These are phyloP conservation scores for Cyphomyrus discorhynchus DNA, from an alignment of 2,113 vertebrate species.

Conservation along the genomic window DNA sequence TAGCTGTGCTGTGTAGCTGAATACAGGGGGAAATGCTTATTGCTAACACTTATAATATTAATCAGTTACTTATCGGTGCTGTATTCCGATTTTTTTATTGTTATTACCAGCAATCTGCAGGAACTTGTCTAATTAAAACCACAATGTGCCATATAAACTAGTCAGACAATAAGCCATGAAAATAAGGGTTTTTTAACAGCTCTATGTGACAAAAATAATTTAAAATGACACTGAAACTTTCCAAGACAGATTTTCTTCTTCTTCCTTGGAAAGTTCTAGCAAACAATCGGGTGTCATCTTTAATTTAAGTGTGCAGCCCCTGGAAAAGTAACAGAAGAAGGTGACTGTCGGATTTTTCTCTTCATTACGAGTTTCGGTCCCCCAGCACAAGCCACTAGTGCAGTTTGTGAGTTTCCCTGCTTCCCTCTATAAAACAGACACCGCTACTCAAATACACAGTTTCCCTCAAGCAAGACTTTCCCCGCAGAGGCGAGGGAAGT, in stretches of 20 bases:
- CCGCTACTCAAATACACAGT: background rate
- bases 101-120: background rate
- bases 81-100: background rate
- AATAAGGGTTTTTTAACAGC: background rate
- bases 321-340: background rate
- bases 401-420: background rate
- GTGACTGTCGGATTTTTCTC: background rate
- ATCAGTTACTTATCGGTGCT: background rate
- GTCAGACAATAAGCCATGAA: background rate
- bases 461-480: background rate
- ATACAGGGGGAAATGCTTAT: background rate
- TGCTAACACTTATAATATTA: background rate
- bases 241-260: slow-evolving; percentile 3
- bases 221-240: background rate
- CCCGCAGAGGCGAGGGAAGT: background rate
- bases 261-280: background rate
- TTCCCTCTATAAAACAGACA: background rate
- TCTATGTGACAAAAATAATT: background rate
- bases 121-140: background rate
- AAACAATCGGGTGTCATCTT: slow-evolving; percentile 6
- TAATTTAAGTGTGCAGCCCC: background rate
- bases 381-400: background rate
- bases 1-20: background rate
- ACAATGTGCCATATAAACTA: background rate
- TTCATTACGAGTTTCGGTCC: background rate